phyloP scores from a whole-genome alignment of 1,140 invertebrate genomes.

The Halotydeus destructor region DNA sequence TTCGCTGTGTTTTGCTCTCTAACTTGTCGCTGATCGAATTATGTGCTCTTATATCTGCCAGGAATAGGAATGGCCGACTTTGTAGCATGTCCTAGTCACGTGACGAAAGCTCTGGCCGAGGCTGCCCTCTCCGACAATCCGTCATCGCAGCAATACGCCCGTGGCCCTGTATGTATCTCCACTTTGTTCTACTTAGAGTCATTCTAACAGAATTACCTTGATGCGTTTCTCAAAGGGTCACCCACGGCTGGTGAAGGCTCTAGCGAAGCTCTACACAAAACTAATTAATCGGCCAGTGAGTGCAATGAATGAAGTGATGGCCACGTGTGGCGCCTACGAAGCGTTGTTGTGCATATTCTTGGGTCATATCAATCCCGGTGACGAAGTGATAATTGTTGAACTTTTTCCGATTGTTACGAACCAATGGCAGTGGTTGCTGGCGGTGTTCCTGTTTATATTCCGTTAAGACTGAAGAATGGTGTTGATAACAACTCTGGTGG shows the following conservation, averaged over 20 bases:
- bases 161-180: conserved; percentile 23
- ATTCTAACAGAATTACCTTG: conserved; percentile 18
- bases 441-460: conserved; percentile 62
- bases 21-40: no score
- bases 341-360: conserved; percentile 27
- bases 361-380: conserved; percentile 28
- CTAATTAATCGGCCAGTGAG: conserved; percentile 25
- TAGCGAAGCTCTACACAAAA: conserved; percentile 27
- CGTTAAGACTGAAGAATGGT: conserved; percentile 35
- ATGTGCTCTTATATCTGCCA: no score
- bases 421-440: conserved; percentile 73
- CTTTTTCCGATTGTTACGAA: conserved; percentile 91
- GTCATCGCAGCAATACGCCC: conserved; percentile 29
- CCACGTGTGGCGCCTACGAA: conserved; percentile 33
- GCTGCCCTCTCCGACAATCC: conserved; percentile 21
- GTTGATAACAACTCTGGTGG: conserved; percentile 2
- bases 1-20: no score
- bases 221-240: conserved; percentile 25
- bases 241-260: conserved; percentile 27
- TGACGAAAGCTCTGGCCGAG: conserved; percentile 24
- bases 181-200: background rate
- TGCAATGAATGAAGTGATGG: conserved; percentile 26
- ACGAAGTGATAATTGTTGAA: conserved; percentile 70
- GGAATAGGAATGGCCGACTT: conserved; percentile 34
- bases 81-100: conserved; percentile 24